Evolutionary conservation across 2,797 vertebrate species (phyloP).

Genomic region (Heteromormyrus szaboi): DNA sequence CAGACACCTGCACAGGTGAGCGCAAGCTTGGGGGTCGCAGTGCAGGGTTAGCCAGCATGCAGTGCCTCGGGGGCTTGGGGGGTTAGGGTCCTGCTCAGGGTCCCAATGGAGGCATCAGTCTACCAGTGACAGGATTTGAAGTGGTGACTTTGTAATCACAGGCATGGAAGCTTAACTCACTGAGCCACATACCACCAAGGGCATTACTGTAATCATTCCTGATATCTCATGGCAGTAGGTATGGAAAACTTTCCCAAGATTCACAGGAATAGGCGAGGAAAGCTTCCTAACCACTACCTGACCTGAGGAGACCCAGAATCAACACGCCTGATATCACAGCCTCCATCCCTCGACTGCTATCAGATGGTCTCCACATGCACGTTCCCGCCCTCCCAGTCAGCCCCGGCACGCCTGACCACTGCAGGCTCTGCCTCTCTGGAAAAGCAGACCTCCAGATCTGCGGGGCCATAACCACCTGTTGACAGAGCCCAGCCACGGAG

Average conservation of each 20-base stretch:
- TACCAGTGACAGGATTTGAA: neutral
- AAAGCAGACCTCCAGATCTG: neutral
- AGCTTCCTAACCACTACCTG: conserved; percentile 45
- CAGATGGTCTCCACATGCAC: conserved; percentile 8
- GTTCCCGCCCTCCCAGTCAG: neutral
- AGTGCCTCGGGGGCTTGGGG: neutral
- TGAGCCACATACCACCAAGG: neutral
- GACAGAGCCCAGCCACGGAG: neutral
- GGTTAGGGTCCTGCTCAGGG: neutral
- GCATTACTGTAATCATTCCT: neutral
- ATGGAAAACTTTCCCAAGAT: neutral
- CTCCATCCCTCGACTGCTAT: conserved; percentile 45
- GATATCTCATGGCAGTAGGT: neutral
- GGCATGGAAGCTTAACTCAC: neutral
- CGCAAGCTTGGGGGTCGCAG: neutral
- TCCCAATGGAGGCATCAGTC: neutral
- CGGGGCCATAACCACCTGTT: neutral
- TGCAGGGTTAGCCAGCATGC: neutral
- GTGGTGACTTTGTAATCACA: neutral
- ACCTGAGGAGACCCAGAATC: conserved; percentile 45
- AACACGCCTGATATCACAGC: neutral
- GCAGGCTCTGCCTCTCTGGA: neutral
- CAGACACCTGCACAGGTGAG: neutral
- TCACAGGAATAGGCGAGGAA: conserved; percentile 37
- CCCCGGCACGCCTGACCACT: neutral